Evolutionary conservation across 1,140 invertebrate genomes (phyloP).

Genomic region (Drosophila parabipectinata): DNA sequence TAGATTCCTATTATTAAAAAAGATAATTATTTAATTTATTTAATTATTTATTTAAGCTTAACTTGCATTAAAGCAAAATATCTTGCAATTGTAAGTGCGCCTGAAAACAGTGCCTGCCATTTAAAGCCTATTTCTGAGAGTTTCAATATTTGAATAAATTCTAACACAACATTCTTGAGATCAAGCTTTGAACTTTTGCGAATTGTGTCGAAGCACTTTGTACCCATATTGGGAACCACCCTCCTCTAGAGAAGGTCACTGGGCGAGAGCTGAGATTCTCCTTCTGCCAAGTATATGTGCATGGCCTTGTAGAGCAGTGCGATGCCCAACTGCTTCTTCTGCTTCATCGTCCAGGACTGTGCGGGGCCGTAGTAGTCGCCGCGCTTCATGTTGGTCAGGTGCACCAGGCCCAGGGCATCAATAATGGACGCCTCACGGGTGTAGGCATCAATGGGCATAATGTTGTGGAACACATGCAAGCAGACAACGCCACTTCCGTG

Average conservation of each 20-base stretch:
- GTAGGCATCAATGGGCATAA: constrained; percentile 95
- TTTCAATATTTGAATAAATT: background rate
- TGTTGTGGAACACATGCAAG: constrained; percentile 95
- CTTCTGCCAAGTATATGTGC: constrained; percentile 93
- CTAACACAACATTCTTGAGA: constrained; percentile 47
- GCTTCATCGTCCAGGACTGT: constrained; percentile 89
- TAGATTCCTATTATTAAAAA: background rate
- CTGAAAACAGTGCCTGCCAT: background rate
- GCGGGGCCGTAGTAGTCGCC: constrained; percentile 94
- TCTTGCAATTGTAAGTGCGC: background rate
- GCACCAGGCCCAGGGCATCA: constrained; percentile 90
- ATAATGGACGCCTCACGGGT: constrained; percentile 97
- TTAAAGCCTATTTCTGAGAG: no score
- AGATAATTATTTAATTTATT: background rate
- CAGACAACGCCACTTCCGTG: constrained; percentile 93
- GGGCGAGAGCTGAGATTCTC: constrained; percentile 91
- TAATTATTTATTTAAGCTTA: background rate
- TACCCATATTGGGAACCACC: constrained; percentile 26
- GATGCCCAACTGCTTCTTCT: constrained; percentile 90
- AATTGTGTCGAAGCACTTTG: constrained; percentile 47
- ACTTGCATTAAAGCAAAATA: background rate
- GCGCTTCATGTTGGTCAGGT: constrained; percentile 91
- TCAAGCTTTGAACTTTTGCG: constrained; percentile 36
- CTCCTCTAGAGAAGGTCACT: constrained; percentile 86
- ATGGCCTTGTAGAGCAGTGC: constrained; percentile 94